Percentiles rank a stretch among this genome's conserved stretches.
phyloP scores from a whole-genome alignment of 2,888 invertebrate species.

The Troides oblongomaculatus region DNA sequence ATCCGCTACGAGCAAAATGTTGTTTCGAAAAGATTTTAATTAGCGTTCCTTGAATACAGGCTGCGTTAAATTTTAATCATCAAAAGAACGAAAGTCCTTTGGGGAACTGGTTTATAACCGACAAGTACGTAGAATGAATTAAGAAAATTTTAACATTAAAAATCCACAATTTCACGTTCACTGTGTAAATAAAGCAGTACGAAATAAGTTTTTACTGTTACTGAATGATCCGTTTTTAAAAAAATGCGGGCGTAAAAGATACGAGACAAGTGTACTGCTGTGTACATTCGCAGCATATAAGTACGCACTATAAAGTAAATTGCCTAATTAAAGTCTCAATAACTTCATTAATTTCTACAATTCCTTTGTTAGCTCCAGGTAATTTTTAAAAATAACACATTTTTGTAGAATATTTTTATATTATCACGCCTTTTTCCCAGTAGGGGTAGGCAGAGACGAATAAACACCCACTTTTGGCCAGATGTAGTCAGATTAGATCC shows the following conservation, averaged over 20 bases:
- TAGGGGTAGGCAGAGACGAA: no score
- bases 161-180: background rate
- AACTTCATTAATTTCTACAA: no score
- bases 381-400: no score
- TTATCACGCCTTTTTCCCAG: no score
- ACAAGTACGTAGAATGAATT: constrained; percentile 17
- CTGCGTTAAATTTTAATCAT: constrained; percentile 17
- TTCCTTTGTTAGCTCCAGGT: no score
- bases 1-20: background rate
- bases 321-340: background rate
- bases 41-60: constrained; percentile 2
- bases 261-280: background rate
- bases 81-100: constrained; percentile 13
- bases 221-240: background rate
- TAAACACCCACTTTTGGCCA: no score
- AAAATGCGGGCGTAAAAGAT: background rate
- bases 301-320: background rate
- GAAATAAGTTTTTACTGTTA: background rate
- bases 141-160: constrained; percentile 3
- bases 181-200: background rate
- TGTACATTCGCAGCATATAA: background rate
- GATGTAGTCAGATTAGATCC: no score
- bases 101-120: constrained; percentile 6
- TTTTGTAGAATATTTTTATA: no score
- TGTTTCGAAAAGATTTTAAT: constrained; percentile 8